A percentile compares a stretch with the other conserved stretches of the same genome.
Conservation (phyloP, 1,140 invertebrate genomes). For the Euura lappo region DNA sequence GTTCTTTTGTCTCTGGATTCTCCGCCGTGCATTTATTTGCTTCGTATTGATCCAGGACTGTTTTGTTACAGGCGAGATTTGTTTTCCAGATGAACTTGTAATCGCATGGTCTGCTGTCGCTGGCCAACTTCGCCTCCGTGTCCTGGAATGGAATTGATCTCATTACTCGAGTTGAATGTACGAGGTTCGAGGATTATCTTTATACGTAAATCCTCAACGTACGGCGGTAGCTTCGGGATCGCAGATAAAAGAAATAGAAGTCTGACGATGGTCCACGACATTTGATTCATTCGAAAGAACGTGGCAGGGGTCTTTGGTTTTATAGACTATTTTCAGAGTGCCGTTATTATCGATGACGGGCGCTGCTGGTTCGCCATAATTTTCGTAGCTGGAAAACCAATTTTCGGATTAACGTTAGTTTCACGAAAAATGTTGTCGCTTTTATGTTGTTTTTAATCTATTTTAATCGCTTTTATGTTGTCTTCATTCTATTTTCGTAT, state of each 20-base stretch:
- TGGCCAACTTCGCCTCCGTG: conserved; percentile 39
- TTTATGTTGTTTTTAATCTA: too few species aligned
- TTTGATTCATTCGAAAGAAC: too few species aligned
- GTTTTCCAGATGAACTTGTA: conserved; percentile 48
- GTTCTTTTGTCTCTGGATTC: conserved; percentile 45
- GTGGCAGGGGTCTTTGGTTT: too few species aligned
- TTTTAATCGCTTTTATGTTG: too few species aligned
- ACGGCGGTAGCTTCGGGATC: conserved; percentile 34
- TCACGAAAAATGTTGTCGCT: too few species aligned
- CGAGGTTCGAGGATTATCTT: too few species aligned
- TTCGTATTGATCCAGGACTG: conserved; percentile 36
- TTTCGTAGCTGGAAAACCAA: conserved; percentile 31
- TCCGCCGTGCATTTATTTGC: conserved; percentile 38
- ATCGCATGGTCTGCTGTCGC: conserved; percentile 38
- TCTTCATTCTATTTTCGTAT: too few species aligned
- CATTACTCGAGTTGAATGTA: too few species aligned
- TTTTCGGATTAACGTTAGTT: too few species aligned
- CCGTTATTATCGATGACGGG: conserved; percentile 18
- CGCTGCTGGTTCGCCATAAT: conserved; percentile 39
- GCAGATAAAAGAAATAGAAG: conserved; percentile 50
- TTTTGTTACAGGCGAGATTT: conserved; percentile 42
- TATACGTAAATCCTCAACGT: background rate
- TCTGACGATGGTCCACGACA: conserved; percentile 19
- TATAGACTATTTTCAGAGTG: too few species aligned
- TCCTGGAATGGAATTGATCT: conserved; percentile 28